Evolutionary conservation across 2,888 invertebrate species (phyloP).

Genomic region (Latheticus oryzae): DNA sequence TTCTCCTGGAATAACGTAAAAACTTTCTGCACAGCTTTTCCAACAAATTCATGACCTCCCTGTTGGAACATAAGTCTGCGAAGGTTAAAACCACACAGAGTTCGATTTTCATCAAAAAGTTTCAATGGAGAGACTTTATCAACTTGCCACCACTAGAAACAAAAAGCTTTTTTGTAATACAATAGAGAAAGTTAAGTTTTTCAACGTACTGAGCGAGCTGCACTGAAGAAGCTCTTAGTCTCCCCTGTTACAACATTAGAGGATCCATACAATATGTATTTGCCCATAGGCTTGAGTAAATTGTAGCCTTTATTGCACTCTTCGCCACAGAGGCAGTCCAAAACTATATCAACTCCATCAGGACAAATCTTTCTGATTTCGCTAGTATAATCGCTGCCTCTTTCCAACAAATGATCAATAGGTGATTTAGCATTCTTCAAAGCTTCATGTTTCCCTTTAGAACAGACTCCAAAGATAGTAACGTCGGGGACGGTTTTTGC

Average conservation of each 20-base stretch:
- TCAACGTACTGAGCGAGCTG: conserved; percentile 85
- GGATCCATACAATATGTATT: conserved; percentile 88
- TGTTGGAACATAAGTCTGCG: conserved; percentile 86
- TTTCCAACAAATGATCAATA: conserved; percentile 83
- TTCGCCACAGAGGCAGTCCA: conserved; percentile 90
- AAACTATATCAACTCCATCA: conserved; percentile 86
- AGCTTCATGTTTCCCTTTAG: conserved; percentile 86
- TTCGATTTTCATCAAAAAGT: conserved; percentile 90
- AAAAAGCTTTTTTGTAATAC: conserved; percentile 23
- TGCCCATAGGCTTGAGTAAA: conserved; percentile 88
- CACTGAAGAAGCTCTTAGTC: conserved; percentile 91
- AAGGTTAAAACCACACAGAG: conserved; percentile 84
- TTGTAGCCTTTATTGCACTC: conserved; percentile 88
- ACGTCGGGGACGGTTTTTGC: conserved; percentile 84
- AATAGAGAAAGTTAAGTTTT: conserved; percentile 11
- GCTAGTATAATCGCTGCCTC: conserved; percentile 83
- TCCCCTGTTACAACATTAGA: conserved; percentile 91
- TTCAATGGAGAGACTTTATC: conserved; percentile 91
- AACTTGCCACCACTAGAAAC: conserved; percentile 89
- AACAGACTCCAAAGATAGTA: conserved; percentile 86
- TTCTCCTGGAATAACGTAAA: conserved; percentile 81
- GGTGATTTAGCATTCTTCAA: conserved; percentile 76
- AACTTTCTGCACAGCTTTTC: conserved; percentile 77
- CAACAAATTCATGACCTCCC: conserved; percentile 77
- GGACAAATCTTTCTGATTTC: conserved; percentile 84